Evolutionary conservation across 2,113 vertebrate species (phyloP).

Genomic region (Hippotragus niger): DNA sequence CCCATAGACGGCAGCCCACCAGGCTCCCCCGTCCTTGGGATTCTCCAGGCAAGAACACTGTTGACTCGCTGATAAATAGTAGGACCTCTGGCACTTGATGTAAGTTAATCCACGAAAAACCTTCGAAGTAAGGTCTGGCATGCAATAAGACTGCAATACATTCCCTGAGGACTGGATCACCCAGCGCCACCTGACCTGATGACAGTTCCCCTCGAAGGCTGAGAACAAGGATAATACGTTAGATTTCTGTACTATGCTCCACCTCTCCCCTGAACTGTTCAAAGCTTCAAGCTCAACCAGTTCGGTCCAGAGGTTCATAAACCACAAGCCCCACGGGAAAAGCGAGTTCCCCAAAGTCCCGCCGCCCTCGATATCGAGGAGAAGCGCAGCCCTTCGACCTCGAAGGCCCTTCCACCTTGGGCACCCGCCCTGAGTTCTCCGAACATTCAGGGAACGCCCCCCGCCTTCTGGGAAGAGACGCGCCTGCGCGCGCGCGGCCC

Average conservation of each 20-base stretch:
- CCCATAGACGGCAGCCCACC: no score
- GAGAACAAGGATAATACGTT: neutral
- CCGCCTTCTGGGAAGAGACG: rapidly evolving
- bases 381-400: neutral
- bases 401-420: rapidly evolving
- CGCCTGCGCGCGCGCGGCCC: neutral
- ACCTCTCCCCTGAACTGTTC: no score
- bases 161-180: neutral
- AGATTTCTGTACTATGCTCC: neutral
- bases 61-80: neutral
- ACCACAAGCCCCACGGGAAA: rapidly evolving
- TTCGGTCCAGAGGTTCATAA: neutral
- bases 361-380: no score
- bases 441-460: rapidly evolving
- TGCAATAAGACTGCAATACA: neutral
- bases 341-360: neutral
- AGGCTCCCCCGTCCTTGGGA: no score
- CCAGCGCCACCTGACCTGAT: neutral
- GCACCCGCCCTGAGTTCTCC: rapidly evolving
- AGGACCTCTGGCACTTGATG: neutral
- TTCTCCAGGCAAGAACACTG: no score
- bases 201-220: neutral
- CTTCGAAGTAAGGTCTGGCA: neutral
- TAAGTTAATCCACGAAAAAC: neutral
- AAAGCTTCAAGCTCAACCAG: neutral